Evolutionary conservation across 2,113 vertebrate species (phyloP).

Genomic region (Calypte anna): DNA sequence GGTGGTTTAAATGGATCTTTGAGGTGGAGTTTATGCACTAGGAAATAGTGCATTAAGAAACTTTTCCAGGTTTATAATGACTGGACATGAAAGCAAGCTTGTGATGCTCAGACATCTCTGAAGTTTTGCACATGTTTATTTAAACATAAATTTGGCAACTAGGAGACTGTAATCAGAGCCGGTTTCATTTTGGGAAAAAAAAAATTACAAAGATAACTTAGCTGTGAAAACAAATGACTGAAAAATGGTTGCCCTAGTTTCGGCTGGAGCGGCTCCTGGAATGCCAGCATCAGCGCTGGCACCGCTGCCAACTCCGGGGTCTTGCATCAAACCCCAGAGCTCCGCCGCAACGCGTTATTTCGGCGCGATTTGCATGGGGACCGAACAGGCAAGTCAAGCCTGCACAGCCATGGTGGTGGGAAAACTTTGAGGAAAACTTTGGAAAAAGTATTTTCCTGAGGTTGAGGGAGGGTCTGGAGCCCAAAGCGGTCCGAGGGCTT

Average conservation of each 20-base stretch:
- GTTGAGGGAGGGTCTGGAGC: not conserved
- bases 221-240: conserved; percentile 3
- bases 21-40: not conserved
- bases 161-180: not conserved
- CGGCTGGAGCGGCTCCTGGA: not conserved
- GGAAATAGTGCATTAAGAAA: not conserved
- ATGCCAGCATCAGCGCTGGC: conserved; percentile 5
- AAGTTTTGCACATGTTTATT: conserved; percentile 20
- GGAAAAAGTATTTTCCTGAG: fast-evolving
- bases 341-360: not conserved
- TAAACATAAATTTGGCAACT: not conserved
- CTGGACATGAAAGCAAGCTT: not conserved
- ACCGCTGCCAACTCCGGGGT: not conserved
- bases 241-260: conserved; percentile 16
- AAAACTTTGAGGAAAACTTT: fast-evolving
- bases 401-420: fast-evolving
- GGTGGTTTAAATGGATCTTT: conserved; percentile 22
- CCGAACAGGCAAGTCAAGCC: not conserved
- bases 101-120: not conserved
- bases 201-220: not conserved
- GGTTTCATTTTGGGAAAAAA: not conserved
- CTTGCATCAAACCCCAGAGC: not conserved
- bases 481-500: not conserved
- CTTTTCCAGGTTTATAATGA: not conserved
- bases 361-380: not conserved